Conservation (phyloP, 2,888 invertebrate genomes). For the Melangyna quadrimaculata region DNA sequence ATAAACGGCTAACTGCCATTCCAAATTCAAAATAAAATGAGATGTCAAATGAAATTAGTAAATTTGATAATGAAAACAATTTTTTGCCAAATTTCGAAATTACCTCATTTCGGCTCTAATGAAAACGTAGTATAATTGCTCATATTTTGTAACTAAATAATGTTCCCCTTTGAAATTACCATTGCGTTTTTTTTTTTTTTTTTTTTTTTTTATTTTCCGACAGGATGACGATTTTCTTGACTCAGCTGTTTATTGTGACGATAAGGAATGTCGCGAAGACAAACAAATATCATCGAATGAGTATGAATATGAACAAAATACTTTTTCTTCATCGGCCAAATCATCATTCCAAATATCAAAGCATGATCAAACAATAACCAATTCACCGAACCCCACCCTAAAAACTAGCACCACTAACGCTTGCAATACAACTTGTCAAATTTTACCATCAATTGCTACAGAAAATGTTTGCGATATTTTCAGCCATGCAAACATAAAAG, state of each 20-base stretch:
- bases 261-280: slow-evolving; percentile 68
- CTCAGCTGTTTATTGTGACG: slow-evolving; percentile 77
- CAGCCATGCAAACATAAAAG: slow-evolving; percentile 75
- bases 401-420: not conserved
- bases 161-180: too few relatives aligned
- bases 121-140: too few relatives aligned
- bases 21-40: too few relatives aligned
- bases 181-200: not conserved
- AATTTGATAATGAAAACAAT: too few relatives aligned
- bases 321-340: slow-evolving; percentile 66
- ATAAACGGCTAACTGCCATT: too few relatives aligned
- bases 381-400: not conserved
- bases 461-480: slow-evolving; percentile 73
- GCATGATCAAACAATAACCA: slow-evolving; percentile 33
- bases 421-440: not conserved
- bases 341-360: slow-evolving; percentile 59
- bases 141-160: not conserved
- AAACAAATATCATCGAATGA: slow-evolving; percentile 39
- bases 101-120: too few relatives aligned
- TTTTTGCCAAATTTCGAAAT: too few relatives aligned
- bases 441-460: slow-evolving; percentile 15
- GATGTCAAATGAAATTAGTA: too few relatives aligned
- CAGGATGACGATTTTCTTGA: slow-evolving; percentile 78
- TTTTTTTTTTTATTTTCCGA: not conserved
- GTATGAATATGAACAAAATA: slow-evolving; percentile 71